Evolutionary conservation across 2,888 invertebrate genomes (phyloP), one percentile per base, ranked within the genome.

Genomic region (Brenthis ino): DNA sequence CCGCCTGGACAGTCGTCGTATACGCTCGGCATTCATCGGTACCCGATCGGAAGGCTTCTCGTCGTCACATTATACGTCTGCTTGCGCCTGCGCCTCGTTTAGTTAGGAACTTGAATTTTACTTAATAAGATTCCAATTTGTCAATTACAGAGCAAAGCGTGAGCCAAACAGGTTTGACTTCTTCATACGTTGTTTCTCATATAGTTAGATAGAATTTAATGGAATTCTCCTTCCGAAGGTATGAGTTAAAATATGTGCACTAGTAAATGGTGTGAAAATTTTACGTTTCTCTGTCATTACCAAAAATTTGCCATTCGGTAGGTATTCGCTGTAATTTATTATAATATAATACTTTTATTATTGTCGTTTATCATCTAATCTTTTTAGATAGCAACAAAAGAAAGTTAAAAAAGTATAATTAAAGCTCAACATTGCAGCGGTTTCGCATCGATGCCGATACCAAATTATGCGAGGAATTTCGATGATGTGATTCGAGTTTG

Each of bases 71-170:
- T 71, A 75, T 74, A 73, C 76, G 76, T 75, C 73, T 75, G 78
- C 84, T 78, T 82, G 86, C 86, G 88, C 85, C 79, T 75, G 77
- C 76, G 78, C 77, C 81, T 72, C 80, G 81, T 83, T 86, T 86
- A 85, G 85, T 88, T 87, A 87, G 83, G 85, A 92, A 89, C 89
- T 88, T 91, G 90, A 90, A 89, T 92, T 93, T 93, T 91, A 93
- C 92, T 93, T 94, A 94, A 94, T 94, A 94, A 94, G 94, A 94
- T 94, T 94, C 94, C 94, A 94, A 95, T 95, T 95, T 95, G 94
- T 95, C 95, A 94, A 94, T 94, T 94, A 94, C 93, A 92, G 93
- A 92, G 93, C 90, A 88, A 87, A 87, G 89, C 84, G 86, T 88
- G 86, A 82, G 83, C 82, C 74, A 85, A 90, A 91, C 91, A 82